Evolutionary conservation across 1,140 invertebrate species (phyloP), one percentile per base, ranked within the genome.

Genomic region (Ctenoplectra terminalis): DNA sequence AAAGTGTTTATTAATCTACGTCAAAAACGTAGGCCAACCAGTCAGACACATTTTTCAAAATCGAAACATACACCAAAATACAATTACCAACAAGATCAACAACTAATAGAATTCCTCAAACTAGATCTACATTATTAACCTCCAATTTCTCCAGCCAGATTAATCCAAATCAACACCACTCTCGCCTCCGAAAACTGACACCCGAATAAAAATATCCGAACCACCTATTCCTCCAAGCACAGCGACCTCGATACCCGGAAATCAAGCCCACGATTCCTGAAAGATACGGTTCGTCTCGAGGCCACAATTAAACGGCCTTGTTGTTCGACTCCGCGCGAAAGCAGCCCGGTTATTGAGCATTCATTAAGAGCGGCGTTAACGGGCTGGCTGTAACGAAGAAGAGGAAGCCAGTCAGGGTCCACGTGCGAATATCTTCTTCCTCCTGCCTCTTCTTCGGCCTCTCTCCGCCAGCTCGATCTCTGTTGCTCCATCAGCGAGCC

Each of bases 311-410:
- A 71, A 48, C 61, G n/a, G 40, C n/a, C 43, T 70, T n/a, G 63
- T 66, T 67, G 74, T 60, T 56, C 52, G 40, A 46, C 63, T 26
- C n/a, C 31, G 66, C 76, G 79, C 81, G 74, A 80, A 72, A 83
- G 74, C 78, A 23, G 17, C 82, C 89, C 81, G 89, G 85, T 90
- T 86, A 90, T 89, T 77, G 88, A 75, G 81, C 76, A 79, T 78
- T 82, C 71, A 72, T 80, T 67, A 83, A 67, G 73, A 82, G 71
- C 77, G 67, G 86, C 86, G 80, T 88, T 87, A 87, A 89, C 83
- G 76, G 85, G 81, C 73, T 76, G 78, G 29, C 52, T 67, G 54
- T 54, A 63, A 31, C 29, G 70, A 34, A 20, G 29, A 74, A n/a
- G 58, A 61, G 54, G 80, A 66, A 58, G 64, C 46, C 67, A 71